Percentiles rank a stretch among this genome's conserved stretches.
phyloP scores from a whole-genome alignment of 1,140 invertebrate species.

The Apis florea region DNA sequence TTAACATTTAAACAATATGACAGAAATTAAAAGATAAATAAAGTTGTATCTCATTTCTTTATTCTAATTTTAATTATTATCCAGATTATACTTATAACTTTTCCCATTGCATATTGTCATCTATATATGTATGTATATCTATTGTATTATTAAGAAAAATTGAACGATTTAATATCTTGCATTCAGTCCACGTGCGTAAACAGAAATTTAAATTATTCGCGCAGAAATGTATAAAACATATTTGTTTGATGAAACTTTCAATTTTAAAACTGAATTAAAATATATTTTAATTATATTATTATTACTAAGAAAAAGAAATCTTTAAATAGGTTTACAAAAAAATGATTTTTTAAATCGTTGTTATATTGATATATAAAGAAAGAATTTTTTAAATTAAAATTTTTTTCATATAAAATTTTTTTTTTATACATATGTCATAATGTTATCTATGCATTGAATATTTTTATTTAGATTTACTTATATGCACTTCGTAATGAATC shows the following conservation, averaged over 20 bases:
- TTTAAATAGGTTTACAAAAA: background rate
- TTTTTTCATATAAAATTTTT: background rate
- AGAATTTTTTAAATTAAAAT: too few species aligned
- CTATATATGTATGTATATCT: too few species aligned
- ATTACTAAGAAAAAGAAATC: fast-evolving
- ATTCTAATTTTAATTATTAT: background rate
- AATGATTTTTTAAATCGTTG: background rate
- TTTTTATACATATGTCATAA: background rate
- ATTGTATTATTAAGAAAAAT: background rate
- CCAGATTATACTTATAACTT: background rate
- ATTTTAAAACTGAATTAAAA: background rate
- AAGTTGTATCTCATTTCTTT: background rate
- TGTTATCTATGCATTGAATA: background rate
- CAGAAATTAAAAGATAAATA: background rate
- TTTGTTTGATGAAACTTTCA: background rate
- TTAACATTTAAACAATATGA: background rate
- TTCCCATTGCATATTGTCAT: background rate
- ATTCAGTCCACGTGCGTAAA: background rate
- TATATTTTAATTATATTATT: background rate
- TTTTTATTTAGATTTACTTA: slow-evolving; percentile 6
- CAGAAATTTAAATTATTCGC: background rate
- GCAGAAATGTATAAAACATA: background rate
- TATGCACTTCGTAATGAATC: background rate
- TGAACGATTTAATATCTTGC: slow-evolving; percentile 1
- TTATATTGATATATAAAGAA: background rate